phyloP scores from a whole-genome alignment of 2,797 vertebrate species.

The Lacerta agilis region DNA sequence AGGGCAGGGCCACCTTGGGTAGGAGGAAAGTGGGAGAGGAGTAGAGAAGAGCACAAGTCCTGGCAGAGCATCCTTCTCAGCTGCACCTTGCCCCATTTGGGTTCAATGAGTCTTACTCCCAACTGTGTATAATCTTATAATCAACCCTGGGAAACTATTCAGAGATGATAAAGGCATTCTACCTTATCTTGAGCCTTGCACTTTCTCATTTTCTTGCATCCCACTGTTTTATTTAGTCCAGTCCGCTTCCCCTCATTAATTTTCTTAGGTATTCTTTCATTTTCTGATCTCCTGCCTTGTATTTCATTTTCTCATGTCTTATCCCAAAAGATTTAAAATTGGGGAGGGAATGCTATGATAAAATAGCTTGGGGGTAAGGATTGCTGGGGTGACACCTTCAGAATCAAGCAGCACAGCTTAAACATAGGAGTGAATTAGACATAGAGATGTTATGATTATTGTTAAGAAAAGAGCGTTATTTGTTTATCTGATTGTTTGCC shows the following conservation, averaged over 20 bases:
- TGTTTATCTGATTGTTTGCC: slow-evolving; percentile 19
- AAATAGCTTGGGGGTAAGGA: slow-evolving; percentile 61
- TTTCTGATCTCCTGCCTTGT: slow-evolving; percentile 67
- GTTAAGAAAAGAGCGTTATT: slow-evolving; percentile 36
- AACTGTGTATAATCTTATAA: slow-evolving; percentile 36
- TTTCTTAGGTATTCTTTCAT: slow-evolving; percentile 57
- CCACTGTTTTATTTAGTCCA: slow-evolving; percentile 67
- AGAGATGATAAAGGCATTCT: slow-evolving; percentile 58
- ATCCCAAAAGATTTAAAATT: slow-evolving; percentile 62
- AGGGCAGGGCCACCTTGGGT: no score
- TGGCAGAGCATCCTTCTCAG: no score
- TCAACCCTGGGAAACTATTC: slow-evolving; percentile 60
- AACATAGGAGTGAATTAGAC: slow-evolving; percentile 59
- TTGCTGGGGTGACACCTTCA: slow-evolving; percentile 59
- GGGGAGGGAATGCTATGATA: slow-evolving; percentile 58
- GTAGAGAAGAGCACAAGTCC: no score
- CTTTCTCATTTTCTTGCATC: slow-evolving; percentile 65
- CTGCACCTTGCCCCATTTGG: neutral
- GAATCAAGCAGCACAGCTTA: slow-evolving; percentile 67
- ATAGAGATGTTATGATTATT: slow-evolving; percentile 39
- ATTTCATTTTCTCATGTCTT: slow-evolving; percentile 73
- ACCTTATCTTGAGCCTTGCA: slow-evolving; percentile 44
- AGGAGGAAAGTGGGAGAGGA: no score
- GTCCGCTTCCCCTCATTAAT: slow-evolving; percentile 67
- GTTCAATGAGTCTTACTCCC: neutral